Conservation (phyloP, 2,888 invertebrate genomes). For the Gymnocheta viridis region DNA sequence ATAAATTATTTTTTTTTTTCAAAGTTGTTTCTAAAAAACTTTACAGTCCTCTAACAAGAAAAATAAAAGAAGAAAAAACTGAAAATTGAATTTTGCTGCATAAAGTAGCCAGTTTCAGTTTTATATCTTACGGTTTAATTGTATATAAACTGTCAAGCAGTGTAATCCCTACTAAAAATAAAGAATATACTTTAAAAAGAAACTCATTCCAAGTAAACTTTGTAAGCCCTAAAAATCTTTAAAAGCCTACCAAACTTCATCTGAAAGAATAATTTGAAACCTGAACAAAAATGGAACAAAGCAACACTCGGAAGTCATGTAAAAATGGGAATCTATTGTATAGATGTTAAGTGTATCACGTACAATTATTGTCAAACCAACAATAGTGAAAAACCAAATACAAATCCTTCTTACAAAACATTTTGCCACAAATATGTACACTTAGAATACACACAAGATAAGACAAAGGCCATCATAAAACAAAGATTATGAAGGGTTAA, state of each 20-base stretch:
- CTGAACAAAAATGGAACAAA: neutral
- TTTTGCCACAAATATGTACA: neutral
- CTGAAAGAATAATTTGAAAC: neutral
- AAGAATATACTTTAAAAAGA: no score
- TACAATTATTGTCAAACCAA: slow-evolving; percentile 7
- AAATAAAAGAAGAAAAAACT: no score
- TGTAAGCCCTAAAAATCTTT: neutral
- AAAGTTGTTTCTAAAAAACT: no score
- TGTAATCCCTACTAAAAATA: no score
- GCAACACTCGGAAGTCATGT: neutral
- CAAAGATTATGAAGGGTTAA: slow-evolving; percentile 8
- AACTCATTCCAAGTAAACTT: neutral
- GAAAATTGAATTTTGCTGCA: no score
- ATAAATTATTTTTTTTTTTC: no score
- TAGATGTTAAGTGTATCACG: neutral
- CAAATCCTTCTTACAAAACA: slow-evolving; percentile 27
- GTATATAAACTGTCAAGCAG: no score
- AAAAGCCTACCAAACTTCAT: neutral
- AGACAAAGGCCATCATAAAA: neutral
- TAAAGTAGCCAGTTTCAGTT: no score
- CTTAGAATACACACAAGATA: neutral
- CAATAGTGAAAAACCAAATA: neutral
- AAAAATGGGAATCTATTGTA: neutral
- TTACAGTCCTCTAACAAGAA: no score
- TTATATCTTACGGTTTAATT: no score